Evolutionary conservation across 2,888 invertebrate species (phyloP).

Genomic region (Drosophila sordidula): DNA sequence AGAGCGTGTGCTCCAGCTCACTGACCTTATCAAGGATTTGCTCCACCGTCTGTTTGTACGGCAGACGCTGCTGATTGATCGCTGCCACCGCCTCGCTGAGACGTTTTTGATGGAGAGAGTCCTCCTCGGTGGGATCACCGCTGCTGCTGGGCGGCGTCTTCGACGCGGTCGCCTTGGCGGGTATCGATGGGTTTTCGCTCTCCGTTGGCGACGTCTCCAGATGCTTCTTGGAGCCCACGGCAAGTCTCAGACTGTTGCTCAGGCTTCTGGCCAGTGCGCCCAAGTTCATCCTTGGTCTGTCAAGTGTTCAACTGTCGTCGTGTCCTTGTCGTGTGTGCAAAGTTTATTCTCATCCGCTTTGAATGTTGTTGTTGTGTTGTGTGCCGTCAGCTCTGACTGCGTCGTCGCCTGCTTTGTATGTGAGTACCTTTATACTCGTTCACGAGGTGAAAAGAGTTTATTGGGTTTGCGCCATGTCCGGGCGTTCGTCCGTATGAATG

Average conservation of each 20-base stretch:
- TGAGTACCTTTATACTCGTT: background rate
- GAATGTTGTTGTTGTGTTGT: constrained; percentile 36
- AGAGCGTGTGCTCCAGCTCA: constrained; percentile 76
- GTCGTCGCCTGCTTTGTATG: constrained; percentile 28
- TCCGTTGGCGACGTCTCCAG: constrained; percentile 4
- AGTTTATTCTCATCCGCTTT: constrained; percentile 27
- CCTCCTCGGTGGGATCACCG: background rate
- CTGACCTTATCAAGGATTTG: constrained; percentile 70
- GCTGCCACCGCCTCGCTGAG: constrained; percentile 19
- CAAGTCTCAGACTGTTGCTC: constrained; percentile 50
- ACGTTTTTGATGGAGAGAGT: background rate
- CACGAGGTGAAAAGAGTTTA: background rate
- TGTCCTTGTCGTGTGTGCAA: constrained; percentile 35
- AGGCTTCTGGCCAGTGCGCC: constrained; percentile 59
- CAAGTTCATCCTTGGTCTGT: constrained; percentile 63
- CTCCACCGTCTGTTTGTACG: constrained; percentile 60
- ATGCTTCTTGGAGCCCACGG: constrained; percentile 36
- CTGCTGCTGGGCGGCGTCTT: background rate
- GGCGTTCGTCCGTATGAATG: too few relatives aligned
- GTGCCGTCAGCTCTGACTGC: constrained; percentile 48
- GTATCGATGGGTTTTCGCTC: constrained; percentile 5
- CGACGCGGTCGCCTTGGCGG: background rate
- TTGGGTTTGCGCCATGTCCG: too few relatives aligned
- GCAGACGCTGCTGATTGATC: constrained; percentile 27
- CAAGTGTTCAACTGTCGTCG: constrained; percentile 39